A percentile compares a stretch with the other conserved stretches of the same genome.
phyloP scores from a whole-genome alignment of 2,113 vertebrate species.

The Sorex fumeus region DNA sequence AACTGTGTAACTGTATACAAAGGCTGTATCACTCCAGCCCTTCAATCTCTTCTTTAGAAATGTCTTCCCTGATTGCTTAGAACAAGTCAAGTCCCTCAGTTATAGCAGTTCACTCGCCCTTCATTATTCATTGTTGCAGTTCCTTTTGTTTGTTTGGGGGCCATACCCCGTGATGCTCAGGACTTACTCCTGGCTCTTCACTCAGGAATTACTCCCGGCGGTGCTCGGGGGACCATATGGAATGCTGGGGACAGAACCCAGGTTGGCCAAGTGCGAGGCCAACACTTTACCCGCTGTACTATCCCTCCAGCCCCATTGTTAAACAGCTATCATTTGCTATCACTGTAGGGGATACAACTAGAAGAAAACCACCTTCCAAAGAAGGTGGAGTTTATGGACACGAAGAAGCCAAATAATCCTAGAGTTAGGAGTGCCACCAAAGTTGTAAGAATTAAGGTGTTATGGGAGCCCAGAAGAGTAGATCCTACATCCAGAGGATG shows the following conservation, averaged over 20 bases:
- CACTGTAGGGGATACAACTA: not conserved
- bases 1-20: no score
- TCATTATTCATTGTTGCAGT: not conserved
- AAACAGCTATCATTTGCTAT: slow-evolving; percentile 21
- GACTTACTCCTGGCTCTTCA: no score
- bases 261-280: no score
- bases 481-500: not conserved
- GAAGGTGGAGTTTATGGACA: slow-evolving; percentile 46
- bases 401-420: slow-evolving; percentile 28
- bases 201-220: no score
- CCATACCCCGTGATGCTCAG: no score
- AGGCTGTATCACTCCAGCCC: no score
- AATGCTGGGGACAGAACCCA: no score
- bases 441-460: not conserved
- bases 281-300: no score
- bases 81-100: slow-evolving; percentile 24
- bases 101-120: slow-evolving; percentile 22
- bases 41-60: slow-evolving; percentile 29
- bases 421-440: not conserved
- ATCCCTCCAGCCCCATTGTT: no score
- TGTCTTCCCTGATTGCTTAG: slow-evolving; percentile 13
- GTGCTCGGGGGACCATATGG: no score
- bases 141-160: no score
- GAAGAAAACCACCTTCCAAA: slow-evolving; percentile 47
- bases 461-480: not conserved